Evolutionary conservation across 2,797 vertebrate genomes (phyloP), one percentile per base, ranked within the genome.

Genomic region (Channa striata): DNA sequence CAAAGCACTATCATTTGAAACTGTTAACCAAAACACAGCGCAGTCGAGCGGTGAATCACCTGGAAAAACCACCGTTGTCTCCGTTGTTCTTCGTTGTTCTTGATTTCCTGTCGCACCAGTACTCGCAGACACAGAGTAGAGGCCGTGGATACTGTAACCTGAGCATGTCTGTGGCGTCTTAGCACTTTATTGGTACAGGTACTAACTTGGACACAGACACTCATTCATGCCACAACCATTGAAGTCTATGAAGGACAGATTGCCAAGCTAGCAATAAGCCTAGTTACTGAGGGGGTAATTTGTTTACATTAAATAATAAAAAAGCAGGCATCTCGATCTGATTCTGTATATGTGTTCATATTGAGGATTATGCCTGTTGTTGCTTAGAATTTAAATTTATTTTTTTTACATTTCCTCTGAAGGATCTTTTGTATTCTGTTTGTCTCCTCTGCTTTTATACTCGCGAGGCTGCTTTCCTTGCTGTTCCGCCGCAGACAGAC

Each of bases 151-250:
- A 80, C 82, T 87, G 88, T 84, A 85, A 80, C 70, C 76, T 72
- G 82, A 85, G 81, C 82, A 68, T 43, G 84, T 86, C 87, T 82
- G 85, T 89, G 86, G 91, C 78, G 93, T 88, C 88, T 91, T 95
- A 96, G 96, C 97, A 96, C 97, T 97, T 97, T 96, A 93, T 93
- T 87, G 78, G 88, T 84, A 89, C 82, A 89, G 85, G 89, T 92
- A 92, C 90, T 87, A 85, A 86, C 82, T 89, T 87, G 53, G 80
- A 89, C 72, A 89, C 85, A 82, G 76, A 89, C 79, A 59, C 54
- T 65, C 71, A 40, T 69, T 87, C 68, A 72, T 52, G 77, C 62
- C 80, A 65, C 82, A 86, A 81, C 74, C 83, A 77, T 56, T 80
- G 76, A 43, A 23, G 72, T 83, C 37, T 53, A 74, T 79, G 72